Evolutionary conservation across 2,888 invertebrate genomes (phyloP).

Genomic region (Pseudococcus jackbeardsleyi): DNA sequence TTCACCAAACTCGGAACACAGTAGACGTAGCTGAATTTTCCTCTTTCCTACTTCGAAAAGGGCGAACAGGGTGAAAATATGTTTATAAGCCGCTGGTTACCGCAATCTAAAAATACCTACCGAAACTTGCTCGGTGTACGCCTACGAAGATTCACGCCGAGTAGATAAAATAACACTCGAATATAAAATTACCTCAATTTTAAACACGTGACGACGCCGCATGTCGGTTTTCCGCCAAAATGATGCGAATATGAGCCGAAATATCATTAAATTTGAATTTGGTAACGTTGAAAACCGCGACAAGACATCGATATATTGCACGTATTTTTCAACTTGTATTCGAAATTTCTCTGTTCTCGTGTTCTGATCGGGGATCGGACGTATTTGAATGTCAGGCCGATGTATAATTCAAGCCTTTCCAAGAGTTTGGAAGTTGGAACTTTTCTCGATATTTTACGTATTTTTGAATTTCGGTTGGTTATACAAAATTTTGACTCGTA

Average conservation of each 20-base stretch:
- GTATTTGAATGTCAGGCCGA: no score
- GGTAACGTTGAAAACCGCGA: background rate
- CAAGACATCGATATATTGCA: background rate
- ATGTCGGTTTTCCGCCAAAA: background rate
- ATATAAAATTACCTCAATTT: conserved; percentile 6
- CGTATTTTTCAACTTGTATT: background rate
- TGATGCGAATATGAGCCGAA: background rate
- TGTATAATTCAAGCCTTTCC: no score
- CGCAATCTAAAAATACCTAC: background rate
- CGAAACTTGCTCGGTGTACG: background rate
- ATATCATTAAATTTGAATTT: background rate
- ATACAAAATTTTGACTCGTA: no score
- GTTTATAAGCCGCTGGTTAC: background rate
- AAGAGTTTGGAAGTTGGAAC: no score
- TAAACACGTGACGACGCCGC: background rate
- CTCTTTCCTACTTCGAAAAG: background rate
- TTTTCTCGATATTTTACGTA: no score
- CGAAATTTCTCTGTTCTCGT: no score
- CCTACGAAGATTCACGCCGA: background rate
- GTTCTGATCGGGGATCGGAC: no score
- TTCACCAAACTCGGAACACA: background rate
- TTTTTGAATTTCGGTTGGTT: no score
- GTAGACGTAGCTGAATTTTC: background rate
- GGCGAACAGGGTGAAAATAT: background rate
- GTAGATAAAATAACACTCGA: conserved; percentile 14